phyloP scores from a whole-genome alignment of 2,113 vertebrate genomes.

The Agapornis roseicollis region DNA sequence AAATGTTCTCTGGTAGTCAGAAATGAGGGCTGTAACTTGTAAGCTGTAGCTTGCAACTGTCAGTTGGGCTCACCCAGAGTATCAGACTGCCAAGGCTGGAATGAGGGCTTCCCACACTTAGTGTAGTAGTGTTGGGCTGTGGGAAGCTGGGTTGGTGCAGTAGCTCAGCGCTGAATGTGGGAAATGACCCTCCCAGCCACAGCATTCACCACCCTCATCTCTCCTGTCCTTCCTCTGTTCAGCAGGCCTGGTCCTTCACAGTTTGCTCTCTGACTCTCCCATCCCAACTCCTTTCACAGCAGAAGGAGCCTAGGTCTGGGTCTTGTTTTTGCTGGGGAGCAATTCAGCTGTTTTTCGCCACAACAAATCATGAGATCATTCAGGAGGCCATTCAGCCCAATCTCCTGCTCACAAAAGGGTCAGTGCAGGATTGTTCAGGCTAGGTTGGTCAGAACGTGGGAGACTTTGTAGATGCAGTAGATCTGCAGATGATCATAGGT shows the following conservation, averaged over 20 bases:
- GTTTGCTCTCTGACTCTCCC: background rate
- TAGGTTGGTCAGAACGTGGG: background rate
- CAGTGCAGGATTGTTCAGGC: background rate
- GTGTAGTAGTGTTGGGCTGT: background rate
- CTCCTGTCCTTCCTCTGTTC: background rate
- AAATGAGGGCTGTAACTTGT: background rate
- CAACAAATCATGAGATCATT: fast-evolving
- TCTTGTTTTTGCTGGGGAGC: background rate
- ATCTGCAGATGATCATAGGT: background rate
- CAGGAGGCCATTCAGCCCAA: background rate
- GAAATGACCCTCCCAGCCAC: background rate
- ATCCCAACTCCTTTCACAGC: background rate
- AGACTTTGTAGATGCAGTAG: background rate
- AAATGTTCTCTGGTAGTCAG: background rate
- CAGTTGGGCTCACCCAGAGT: background rate
- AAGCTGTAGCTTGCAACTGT: background rate
- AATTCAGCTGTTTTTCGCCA: background rate
- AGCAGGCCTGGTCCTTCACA: background rate
- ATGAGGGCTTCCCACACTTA: fast-evolving
- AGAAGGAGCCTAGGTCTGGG: background rate
- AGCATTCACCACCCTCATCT: background rate
- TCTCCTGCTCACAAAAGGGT: background rate
- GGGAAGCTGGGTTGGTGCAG: background rate
- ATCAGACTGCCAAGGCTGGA: background rate
- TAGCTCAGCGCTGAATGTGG: background rate